phyloP scores from a whole-genome alignment of 1,140 invertebrate species.

The Aphelinus certus region DNA sequence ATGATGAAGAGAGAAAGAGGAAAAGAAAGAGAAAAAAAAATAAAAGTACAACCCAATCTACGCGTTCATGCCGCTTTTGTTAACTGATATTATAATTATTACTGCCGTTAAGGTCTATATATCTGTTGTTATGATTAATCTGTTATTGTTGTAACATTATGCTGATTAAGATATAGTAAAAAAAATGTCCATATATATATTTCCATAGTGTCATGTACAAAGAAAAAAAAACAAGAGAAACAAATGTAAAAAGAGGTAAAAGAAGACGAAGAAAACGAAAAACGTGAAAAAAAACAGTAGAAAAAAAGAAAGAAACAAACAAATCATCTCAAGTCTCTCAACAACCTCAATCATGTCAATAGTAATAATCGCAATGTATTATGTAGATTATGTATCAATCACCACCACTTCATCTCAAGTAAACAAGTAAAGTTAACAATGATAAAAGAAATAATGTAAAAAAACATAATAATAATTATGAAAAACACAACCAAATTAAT shows the following conservation, averaged over 20 bases:
- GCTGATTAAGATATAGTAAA: conserved; percentile 54
- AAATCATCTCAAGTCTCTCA: conserved; percentile 61
- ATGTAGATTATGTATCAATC: conserved; percentile 41
- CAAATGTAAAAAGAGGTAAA: conserved; percentile 49
- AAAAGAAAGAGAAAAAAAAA: neutral
- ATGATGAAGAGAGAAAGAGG: too few relatives aligned
- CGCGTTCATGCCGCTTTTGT: conserved; percentile 19
- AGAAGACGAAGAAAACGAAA: conserved; percentile 49
- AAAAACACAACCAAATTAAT: conserved; percentile 47
- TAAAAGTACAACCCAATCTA: neutral
- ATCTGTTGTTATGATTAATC: neutral
- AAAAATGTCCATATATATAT: conserved; percentile 6
- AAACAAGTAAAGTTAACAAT: conserved; percentile 23
- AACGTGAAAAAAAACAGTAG: conserved; percentile 57
- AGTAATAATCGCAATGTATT: conserved; percentile 30
- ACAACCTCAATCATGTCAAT: conserved; percentile 62
- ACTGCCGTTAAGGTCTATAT: conserved; percentile 33
- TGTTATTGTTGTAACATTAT: conserved; percentile 40
- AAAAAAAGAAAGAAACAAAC: conserved; percentile 64
- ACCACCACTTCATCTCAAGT: conserved; percentile 45
- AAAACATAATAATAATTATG: conserved; percentile 19
- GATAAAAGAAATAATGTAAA: conserved; percentile 12
- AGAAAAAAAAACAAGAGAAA: conserved; percentile 36
- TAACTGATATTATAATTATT: conserved; percentile 38
- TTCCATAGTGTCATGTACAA: conserved; percentile 32